Base-by-base conservation (phyloP, 2,888 invertebrate genomes). In the Tetragonisca angustula region DNA sequence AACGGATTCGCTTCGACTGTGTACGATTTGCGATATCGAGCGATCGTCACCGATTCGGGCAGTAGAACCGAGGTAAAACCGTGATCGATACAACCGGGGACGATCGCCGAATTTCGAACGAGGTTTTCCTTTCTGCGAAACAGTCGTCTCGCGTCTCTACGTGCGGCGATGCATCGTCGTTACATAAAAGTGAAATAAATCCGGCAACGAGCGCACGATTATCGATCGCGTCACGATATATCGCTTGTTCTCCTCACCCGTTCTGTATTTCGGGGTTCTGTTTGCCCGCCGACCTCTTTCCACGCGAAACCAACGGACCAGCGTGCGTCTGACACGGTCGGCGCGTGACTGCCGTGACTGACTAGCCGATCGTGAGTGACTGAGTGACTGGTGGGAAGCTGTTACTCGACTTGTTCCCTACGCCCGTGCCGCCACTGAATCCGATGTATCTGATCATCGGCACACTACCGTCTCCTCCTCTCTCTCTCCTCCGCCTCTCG, bases 341-440 rank as follows among this genome's bases (percentile, higher is more conserved):
- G 80, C 90, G 87, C 90, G 88, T 88, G 88, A 87, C 89, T 88
- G 87, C 88, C 90, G 88, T 87, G 86, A 87, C 88, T 88, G 88
- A 88, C 90, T 84, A 82, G 81, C 81, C 86, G 87, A 84, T 84
- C 86, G 90, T 88, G 88, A 90, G 87, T 85, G 89, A 90, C 83
- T 87, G 90, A 43, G 43, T 43, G 43, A 90, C 88, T 89, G 90
- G 86, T 89, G 88, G 90, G 83, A 86, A 85, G 86, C 87, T 85
- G 84, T 87, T 86, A 70, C 86, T 86, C 79, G 82, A 68, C 84
- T 83, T 80, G 85, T 85, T 84, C 84, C 81, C 81, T 83, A 69
- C 86, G 82, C 76, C 70, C 82, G 80, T 83, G 74, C 81, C 83
- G 86, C 88, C 79, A 79, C 86, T 79, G 86, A 88, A 88, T 90